phyloP scores from a whole-genome alignment of 2,888 invertebrate genomes.

The Mamestra brassicae region DNA sequence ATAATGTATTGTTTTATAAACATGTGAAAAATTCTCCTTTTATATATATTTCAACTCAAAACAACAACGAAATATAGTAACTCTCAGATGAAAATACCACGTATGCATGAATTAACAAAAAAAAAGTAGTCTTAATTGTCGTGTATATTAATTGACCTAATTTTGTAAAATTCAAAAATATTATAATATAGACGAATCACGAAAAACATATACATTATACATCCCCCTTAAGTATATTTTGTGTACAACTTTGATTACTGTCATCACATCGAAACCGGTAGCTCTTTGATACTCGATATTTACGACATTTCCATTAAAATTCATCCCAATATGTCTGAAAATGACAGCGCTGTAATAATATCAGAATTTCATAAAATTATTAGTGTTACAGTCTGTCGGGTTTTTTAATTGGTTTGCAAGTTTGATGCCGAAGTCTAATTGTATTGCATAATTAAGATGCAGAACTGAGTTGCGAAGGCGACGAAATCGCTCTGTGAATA shows the following conservation, averaged over 20 bases:
- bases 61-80: too few species aligned
- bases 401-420: conserved; percentile 73
- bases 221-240: conserved; percentile 55
- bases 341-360: conserved; percentile 58
- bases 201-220: not conserved
- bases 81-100: too few species aligned
- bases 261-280: conserved; percentile 52
- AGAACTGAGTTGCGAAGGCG: conserved; percentile 69
- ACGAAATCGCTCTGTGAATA: conserved; percentile 81
- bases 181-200: not conserved
- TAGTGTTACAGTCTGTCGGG: conserved; percentile 30
- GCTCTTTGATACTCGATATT: conserved; percentile 61
- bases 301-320: conserved; percentile 67
- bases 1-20: not conserved
- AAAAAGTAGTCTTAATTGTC: too few species aligned
- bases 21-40: too few species aligned
- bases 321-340: conserved; percentile 54
- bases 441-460: conserved; percentile 81
- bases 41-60: too few species aligned
- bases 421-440: conserved; percentile 75
- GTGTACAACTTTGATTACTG: conserved; percentile 65
- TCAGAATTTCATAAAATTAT: conserved; percentile 36
- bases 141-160: not conserved
- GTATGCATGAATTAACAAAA: too few species aligned
- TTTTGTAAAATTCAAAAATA: not conserved